Conservation (phyloP, 2,888 invertebrate species). For the Drosophila cyrtoloma region DNA sequence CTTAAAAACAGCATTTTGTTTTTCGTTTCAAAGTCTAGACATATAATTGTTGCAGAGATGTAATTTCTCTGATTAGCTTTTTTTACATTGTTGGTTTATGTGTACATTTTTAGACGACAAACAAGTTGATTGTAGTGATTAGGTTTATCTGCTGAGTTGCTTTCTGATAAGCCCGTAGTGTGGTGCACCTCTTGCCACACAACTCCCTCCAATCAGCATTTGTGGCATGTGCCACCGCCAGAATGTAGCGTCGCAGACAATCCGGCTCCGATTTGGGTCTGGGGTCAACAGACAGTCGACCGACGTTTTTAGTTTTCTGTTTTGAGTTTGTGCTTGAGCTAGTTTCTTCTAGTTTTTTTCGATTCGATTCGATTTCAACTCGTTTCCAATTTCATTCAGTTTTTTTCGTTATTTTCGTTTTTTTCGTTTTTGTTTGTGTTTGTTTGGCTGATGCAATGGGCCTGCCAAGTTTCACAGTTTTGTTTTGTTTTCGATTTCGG, state of each 20-base stretch:
- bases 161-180: conserved; percentile 29
- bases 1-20: not conserved
- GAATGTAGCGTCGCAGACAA: conserved; percentile 34
- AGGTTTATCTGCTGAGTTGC: conserved; percentile 38
- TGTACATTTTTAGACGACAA: conserved; percentile 21
- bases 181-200: not conserved
- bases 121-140: conserved; percentile 12
- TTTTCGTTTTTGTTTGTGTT: conserved; percentile 5
- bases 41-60: not conserved
- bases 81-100: conserved; percentile 1
- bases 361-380: conserved; percentile 2
- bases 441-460: conserved; percentile 52
- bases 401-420: conserved; percentile 6
- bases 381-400: conserved; percentile 1
- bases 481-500: conserved; percentile 4
- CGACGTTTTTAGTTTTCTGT: not conserved
- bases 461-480: conserved; percentile 25
- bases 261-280: conserved; percentile 33
- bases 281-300: conserved; percentile 9
- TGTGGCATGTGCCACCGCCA: not conserved
- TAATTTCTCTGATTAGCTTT: not conserved
- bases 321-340: conserved; percentile 53
- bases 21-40: not conserved
- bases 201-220: not conserved
- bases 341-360: conserved; percentile 32